Base-by-base conservation (phyloP, 2,888 invertebrate species). In the Mesoligia furuncula region DNA sequence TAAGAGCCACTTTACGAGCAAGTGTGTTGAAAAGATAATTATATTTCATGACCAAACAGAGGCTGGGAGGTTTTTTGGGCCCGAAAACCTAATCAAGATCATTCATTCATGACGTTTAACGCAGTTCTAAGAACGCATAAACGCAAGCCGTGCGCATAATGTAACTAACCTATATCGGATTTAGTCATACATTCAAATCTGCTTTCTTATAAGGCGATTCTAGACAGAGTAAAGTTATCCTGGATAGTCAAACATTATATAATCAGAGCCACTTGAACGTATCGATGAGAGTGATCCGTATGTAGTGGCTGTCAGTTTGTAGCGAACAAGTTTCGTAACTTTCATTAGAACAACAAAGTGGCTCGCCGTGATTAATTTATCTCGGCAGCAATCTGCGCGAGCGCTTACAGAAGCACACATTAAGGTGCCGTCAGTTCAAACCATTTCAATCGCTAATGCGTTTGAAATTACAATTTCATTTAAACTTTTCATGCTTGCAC, bases 301-400 rank as follows among this genome's bases (percentile, higher is more conserved):
- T 80, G 77, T 85, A 68, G 75, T 79, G 79, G 81, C 69, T 78
- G 79, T 82, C 69, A 74, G 79, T 82, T 66, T 78, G 71, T 80
- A 77, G 64, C 74, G 76, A 87, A 90, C 90, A 80, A 84, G 88
- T 88, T 83, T 81, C 74, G 83, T 87, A 88, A 91, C 91, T 91
- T 90, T 91, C 92, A 89, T 90, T 90, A 85, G 83, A 86, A 89
- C 85, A 87, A 84, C 81, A 80, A 86, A 86, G 77, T 84, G 75
- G 85, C 78, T 73, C 81, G 85, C 80, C 84, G 87, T 88, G 86
- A 87, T 86, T 89, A 87, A 90, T 90, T 91, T 91, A 92, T 90
- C 91, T 86, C 81, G 71, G 73, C 85, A 85, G 87, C 91, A 89
- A 91, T 90, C 90, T 88, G 81, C 80, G 80, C 65, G 75, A 68